Evolutionary conservation across 2,888 invertebrate genomes (phyloP).

Genomic region (Leptopilina syphax): DNA sequence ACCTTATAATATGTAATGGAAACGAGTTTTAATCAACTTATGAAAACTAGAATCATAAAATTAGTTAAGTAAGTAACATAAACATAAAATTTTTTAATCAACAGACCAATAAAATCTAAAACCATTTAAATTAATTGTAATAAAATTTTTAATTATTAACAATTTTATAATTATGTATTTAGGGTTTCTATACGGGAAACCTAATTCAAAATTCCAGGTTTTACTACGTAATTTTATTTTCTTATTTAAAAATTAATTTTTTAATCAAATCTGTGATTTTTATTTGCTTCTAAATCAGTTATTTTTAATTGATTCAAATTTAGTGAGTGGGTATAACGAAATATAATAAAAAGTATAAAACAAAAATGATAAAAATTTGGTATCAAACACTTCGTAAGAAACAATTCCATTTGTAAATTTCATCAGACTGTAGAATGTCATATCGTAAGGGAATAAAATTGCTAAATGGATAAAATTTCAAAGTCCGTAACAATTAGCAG

Average conservation of each 20-base stretch:
- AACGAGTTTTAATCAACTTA: not conserved
- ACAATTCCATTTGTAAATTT: not conserved
- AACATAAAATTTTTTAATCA: not conserved
- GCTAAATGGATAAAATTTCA: conserved; percentile 29
- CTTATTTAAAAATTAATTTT: too few relatives aligned
- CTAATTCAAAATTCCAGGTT: too few relatives aligned
- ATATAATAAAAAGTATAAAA: too few relatives aligned
- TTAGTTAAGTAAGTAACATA: conserved; percentile 2
- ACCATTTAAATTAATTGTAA: too few relatives aligned
- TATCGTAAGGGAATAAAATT: not conserved
- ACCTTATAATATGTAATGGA: not conserved
- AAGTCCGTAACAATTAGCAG: not conserved
- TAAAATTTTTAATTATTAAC: too few relatives aligned
- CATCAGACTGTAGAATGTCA: not conserved
- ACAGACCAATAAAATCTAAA: not conserved
- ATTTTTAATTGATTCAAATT: too few relatives aligned
- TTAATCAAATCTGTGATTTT: too few relatives aligned
- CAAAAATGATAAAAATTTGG: not conserved
- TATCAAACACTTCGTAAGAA: not conserved
- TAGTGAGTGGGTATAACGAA: too few relatives aligned
- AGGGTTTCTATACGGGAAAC: too few relatives aligned
- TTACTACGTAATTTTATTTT: too few relatives aligned
- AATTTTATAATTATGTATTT: too few relatives aligned
- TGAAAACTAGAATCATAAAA: not conserved
- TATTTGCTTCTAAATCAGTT: too few relatives aligned